phyloP scores from a whole-genome alignment of 2,113 vertebrate genomes.

The Tetraodon nigroviridis region DNA sequence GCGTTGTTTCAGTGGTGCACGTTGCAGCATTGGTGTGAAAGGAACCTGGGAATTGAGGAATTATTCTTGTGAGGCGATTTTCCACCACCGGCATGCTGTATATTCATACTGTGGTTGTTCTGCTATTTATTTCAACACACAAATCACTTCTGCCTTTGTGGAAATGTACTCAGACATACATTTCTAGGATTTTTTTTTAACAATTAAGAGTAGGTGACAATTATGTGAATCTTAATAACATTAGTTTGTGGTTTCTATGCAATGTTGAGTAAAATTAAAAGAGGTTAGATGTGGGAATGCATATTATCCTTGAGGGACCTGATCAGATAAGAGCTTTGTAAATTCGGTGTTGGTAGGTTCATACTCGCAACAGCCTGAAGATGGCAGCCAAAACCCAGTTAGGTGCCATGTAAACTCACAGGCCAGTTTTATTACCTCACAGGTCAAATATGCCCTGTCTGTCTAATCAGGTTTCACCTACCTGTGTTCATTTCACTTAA shows the following conservation, averaged over 20 bases:
- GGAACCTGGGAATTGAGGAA: constrained; percentile 27
- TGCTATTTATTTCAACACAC: constrained; percentile 28
- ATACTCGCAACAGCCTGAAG: constrained; percentile 67
- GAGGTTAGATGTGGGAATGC: constrained; percentile 62
- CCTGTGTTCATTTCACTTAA: constrained; percentile 49
- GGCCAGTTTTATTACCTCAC: constrained; percentile 61
- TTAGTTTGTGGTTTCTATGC: constrained; percentile 54
- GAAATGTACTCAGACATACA: constrained; percentile 34
- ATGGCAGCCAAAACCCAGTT: constrained; percentile 78
- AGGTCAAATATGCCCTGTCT: constrained; percentile 58
- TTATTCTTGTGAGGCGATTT: constrained; percentile 39
- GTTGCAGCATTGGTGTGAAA: constrained; percentile 43
- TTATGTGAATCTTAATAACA: constrained; percentile 27
- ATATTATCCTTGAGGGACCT: constrained; percentile 67
- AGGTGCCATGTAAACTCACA: constrained; percentile 40
- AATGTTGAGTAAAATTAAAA: constrained; percentile 62
- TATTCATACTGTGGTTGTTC: constrained; percentile 34
- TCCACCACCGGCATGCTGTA: constrained; percentile 33
- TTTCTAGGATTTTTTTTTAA: constrained; percentile 21
- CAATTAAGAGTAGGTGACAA: constrained; percentile 41
- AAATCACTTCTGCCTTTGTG: constrained; percentile 49
- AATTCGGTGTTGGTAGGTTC: constrained; percentile 32
- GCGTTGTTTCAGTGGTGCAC: constrained; percentile 37
- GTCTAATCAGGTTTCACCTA: constrained; percentile 48
- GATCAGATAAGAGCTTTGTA: constrained; percentile 62